Percentiles rank a stretch among this genome's conserved stretches.
Evolutionary conservation across 2,797 vertebrate genomes (phyloP).

Genomic region (Benthosema pterotum): DNA sequence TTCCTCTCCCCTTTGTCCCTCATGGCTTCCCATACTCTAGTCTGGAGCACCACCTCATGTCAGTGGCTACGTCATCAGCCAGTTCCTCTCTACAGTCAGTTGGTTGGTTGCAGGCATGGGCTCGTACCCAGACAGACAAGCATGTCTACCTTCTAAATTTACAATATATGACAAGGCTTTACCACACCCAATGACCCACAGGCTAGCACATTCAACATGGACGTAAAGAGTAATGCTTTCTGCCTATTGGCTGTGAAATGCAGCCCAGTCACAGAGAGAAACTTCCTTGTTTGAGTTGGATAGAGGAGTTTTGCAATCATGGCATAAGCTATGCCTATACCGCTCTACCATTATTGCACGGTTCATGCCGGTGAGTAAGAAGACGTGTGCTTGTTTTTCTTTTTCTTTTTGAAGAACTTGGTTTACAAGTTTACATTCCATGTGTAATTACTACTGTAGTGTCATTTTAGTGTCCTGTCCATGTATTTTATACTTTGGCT

Average conservation of each 20-base stretch:
- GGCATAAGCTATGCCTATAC: not conserved
- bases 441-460: too few relatives aligned
- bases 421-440: too few relatives aligned
- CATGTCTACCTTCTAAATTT: not conserved
- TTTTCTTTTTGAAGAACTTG: too few relatives aligned
- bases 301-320: not conserved
- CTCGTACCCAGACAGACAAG: not conserved
- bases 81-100: not conserved
- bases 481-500: too few relatives aligned
- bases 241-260: slow-evolving; percentile 14
- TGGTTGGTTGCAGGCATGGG: not conserved
- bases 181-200: too few relatives aligned
- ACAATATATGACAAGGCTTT: slow-evolving; percentile 7
- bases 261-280: slow-evolving; percentile 1
- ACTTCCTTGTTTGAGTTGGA: slow-evolving; percentile 68
- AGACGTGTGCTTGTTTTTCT: too few relatives aligned
- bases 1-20: slow-evolving; percentile 58
- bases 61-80: slow-evolving; percentile 56
- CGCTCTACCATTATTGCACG: not conserved
- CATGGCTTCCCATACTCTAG: slow-evolving; percentile 31
- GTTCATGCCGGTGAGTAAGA: slow-evolving; percentile 24
- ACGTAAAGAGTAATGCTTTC: not conserved
- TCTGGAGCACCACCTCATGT: not conserved
- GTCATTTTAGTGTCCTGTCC: too few relatives aligned
- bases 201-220: not conserved